Evolutionary conservation across 64 coral and sea anemone species (phyloP).

Genomic region (Exaiptasia diaphana): DNA sequence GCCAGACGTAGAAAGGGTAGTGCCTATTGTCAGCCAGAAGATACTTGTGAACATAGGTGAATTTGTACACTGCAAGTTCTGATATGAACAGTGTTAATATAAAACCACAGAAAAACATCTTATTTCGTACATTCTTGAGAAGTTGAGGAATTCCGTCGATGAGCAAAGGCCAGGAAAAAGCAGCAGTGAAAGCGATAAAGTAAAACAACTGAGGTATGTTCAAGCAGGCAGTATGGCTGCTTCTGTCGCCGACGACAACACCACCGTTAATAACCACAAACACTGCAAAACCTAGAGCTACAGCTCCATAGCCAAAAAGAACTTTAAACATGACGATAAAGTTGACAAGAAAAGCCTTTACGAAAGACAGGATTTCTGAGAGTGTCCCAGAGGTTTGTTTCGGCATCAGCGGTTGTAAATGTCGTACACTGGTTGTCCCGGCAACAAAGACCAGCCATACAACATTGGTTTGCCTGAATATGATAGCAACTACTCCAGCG

Average conservation of each 20-base stretch:
- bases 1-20: slow-evolving; percentile 87
- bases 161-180: slow-evolving; percentile 64
- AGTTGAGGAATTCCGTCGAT: too few species aligned
- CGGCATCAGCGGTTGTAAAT: neutral
- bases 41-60: slow-evolving; percentile 81
- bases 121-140: slow-evolving; percentile 16
- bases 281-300: slow-evolving; percentile 27
- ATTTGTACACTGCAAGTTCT: slow-evolving; percentile 54
- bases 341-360: slow-evolving; percentile 16
- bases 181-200: slow-evolving; percentile 53
- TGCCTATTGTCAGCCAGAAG: slow-evolving; percentile 91
- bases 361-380: neutral
- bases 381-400: neutral
- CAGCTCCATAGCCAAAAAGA: slow-evolving; percentile 69
- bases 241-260: slow-evolving; percentile 81
- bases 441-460: slow-evolving; percentile 80
- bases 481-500: slow-evolving; percentile 43
- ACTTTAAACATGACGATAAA: slow-evolving; percentile 21
- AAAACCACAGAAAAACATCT: slow-evolving; percentile 12
- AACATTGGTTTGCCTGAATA: slow-evolving; percentile 82
- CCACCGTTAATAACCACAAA: slow-evolving; percentile 78
- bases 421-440: slow-evolving; percentile 47
- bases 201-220: slow-evolving; percentile 94
- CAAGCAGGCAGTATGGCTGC: slow-evolving; percentile 68
- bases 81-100: slow-evolving; percentile 6